These are phyloP conservation scores for Geococcyx californianus DNA, from an alignment of 2,113 vertebrate genomes.

Conservation along the genomic window DNA sequence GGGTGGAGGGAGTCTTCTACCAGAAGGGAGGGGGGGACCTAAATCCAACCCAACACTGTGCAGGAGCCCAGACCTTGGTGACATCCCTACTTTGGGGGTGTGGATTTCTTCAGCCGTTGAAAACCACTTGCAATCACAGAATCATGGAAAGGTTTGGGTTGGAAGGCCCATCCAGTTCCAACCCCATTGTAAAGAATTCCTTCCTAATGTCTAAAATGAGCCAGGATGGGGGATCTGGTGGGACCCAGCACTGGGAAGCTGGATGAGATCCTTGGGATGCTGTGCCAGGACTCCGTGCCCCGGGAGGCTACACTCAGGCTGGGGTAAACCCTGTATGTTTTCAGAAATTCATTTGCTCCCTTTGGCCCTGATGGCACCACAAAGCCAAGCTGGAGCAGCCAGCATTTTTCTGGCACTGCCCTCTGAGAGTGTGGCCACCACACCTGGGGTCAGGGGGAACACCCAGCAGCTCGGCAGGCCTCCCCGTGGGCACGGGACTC, in stretches of 20 bases:
- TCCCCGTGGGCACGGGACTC: background rate
- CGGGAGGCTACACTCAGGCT: background rate
- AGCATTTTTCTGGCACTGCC: rapidly evolving
- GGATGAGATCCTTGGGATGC: rapidly evolving
- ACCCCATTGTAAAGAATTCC: too few species aligned
- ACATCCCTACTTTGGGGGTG: background rate
- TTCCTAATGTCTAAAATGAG: too few species aligned
- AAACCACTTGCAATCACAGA: too few species aligned
- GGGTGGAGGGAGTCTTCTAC: background rate
- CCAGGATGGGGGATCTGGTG: rapidly evolving
- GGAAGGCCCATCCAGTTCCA: too few species aligned
- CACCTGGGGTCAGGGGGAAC: background rate
- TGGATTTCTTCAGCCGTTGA: background rate
- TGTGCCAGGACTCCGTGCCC: rapidly evolving
- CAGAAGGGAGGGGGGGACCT: background rate
- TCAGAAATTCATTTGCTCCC: background rate
- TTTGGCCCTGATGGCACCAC: background rate
- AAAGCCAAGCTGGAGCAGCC: background rate
- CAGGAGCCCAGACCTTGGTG: background rate
- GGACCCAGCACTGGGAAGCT: background rate
- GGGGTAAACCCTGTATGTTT: background rate
- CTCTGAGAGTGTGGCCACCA: rapidly evolving
- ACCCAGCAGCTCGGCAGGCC: rapidly evolving
- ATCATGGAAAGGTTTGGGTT: too few species aligned
- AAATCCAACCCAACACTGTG: rapidly evolving